Evolutionary conservation across 2,113 vertebrate genomes (phyloP).

Genomic region (Grammomys surdaster): DNA sequence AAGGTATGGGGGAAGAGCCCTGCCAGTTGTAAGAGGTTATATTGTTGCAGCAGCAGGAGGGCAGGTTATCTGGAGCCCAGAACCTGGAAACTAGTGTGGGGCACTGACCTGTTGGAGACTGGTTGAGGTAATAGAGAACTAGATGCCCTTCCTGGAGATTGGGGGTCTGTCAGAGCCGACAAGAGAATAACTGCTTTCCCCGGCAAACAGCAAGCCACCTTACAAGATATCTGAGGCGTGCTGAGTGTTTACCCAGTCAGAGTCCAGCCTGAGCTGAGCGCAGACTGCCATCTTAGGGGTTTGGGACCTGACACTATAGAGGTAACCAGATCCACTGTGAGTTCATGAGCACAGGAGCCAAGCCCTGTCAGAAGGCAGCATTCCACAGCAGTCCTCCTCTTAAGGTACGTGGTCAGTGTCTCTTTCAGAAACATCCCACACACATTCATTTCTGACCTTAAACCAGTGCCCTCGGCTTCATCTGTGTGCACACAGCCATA

Average conservation of each 20-base stretch:
- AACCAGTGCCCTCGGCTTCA: not conserved
- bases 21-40: too few species aligned
- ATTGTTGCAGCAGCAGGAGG: not conserved
- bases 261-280: too few species aligned
- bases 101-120: not conserved
- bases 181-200: not conserved
- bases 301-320: not conserved
- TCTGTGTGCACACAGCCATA: not conserved
- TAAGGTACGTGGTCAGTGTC: constrained; percentile 5
- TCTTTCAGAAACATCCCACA: constrained; percentile 40
- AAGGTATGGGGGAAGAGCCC: too few species aligned
- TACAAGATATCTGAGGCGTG: not conserved
- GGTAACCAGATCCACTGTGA: not conserved
- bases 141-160: not conserved
- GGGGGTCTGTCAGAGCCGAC: not conserved
- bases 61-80: not conserved
- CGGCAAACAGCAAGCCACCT: not conserved
- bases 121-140: not conserved
- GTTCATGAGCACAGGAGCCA: not conserved
- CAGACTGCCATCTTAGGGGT: not conserved
- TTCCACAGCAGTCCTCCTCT: not conserved
- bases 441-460: not conserved
- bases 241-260: not conserved
- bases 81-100: not conserved
- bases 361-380: too few species aligned